Evolutionary conservation across 2,797 vertebrate species (phyloP).

Genomic region (Siniperca undulata): DNA sequence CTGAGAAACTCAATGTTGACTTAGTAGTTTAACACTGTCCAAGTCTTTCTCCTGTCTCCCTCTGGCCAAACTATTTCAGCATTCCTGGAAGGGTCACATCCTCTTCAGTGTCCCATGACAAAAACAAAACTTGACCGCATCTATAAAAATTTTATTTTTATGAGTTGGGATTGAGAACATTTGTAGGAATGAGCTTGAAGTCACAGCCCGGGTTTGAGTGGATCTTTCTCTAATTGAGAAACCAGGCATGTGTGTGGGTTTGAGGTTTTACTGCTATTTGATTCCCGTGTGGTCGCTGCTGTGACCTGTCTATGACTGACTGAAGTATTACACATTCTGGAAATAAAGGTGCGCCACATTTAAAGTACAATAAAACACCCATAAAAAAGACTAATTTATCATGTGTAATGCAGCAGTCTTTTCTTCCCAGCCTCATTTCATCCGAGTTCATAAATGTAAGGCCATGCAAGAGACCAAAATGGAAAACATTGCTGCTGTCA

Average conservation of each 20-base stretch:
- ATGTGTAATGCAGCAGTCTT: neutral
- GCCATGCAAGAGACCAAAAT: slow-evolving; percentile 57
- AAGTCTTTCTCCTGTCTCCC: slow-evolving; percentile 66
- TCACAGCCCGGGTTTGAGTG: slow-evolving; percentile 67
- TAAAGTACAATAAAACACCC: slow-evolving; percentile 35
- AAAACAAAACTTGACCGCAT: slow-evolving; percentile 83
- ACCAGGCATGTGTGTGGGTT: slow-evolving; percentile 84
- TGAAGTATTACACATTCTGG: slow-evolving; percentile 59
- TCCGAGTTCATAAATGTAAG: slow-evolving; percentile 57
- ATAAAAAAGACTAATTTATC: slow-evolving; percentile 40
- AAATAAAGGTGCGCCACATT: slow-evolving; percentile 65
- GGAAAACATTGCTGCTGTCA: slow-evolving; percentile 72
- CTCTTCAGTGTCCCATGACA: slow-evolving; percentile 73
- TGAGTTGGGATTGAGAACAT: slow-evolving; percentile 74
- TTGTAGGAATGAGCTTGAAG: slow-evolving; percentile 80
- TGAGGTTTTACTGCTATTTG: slow-evolving; percentile 79
- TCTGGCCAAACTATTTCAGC: slow-evolving; percentile 69
- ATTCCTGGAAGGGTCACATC: slow-evolving; percentile 85
- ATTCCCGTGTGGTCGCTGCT: slow-evolving; percentile 63
- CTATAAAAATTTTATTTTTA: slow-evolving; percentile 83
- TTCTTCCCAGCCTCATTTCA: slow-evolving; percentile 38
- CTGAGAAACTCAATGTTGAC: slow-evolving; percentile 59
- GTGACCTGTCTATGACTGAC: slow-evolving; percentile 70
- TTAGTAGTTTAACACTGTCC: slow-evolving; percentile 68
- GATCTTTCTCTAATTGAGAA: slow-evolving; percentile 82